Evolutionary conservation across 2,113 vertebrate species (phyloP).

Genomic region (Myiozetetes cayanensis): DNA sequence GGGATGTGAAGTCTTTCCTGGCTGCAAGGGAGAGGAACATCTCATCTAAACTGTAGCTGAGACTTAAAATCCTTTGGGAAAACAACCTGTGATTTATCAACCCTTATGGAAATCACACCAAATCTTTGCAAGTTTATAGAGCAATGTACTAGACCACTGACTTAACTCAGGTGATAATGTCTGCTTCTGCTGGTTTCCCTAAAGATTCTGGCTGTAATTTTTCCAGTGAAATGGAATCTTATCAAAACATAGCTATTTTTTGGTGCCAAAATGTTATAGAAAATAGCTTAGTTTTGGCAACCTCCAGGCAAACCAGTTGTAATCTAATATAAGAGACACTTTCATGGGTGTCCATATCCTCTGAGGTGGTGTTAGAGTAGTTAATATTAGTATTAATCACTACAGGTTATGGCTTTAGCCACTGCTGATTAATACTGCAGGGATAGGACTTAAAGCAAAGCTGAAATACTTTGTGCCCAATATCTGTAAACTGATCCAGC

Average conservation of each 20-base stretch:
- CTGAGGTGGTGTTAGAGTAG: background rate
- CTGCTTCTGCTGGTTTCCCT: background rate
- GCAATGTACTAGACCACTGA: background rate
- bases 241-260: background rate
- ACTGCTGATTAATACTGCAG: background rate
- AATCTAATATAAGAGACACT: background rate
- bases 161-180: background rate
- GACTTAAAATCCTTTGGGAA: background rate
- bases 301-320: background rate
- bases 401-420: background rate
- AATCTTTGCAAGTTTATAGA: background rate
- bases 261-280: background rate
- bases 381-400: background rate
- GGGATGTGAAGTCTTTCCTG: background rate
- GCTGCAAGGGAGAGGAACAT: background rate
- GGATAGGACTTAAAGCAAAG: background rate
- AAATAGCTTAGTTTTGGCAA: background rate
- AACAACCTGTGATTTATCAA: background rate
- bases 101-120: background rate
- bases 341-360: background rate
- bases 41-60: background rate
- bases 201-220: background rate
- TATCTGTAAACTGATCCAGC: background rate
- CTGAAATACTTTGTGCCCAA: background rate
- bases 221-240: background rate